Conservation (phyloP, 2,888 invertebrate genomes). For the Morinoia aosen region DNA sequence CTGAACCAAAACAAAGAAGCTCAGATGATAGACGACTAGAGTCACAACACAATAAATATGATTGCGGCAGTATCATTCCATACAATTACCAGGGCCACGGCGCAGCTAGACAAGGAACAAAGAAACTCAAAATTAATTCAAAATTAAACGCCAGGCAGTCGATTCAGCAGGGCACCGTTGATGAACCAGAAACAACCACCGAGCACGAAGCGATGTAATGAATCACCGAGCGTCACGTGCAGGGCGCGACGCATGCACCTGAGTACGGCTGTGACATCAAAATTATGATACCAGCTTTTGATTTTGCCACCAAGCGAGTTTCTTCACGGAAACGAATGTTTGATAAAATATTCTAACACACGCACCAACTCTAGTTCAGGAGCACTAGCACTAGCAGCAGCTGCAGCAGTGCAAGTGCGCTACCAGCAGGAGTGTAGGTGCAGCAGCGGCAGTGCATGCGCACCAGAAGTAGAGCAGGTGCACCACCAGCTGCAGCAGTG, state of each 20-base stretch:
- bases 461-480: background rate
- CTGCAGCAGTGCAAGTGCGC: background rate
- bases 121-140: background rate
- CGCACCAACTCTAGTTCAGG: too few species aligned
- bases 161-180: background rate
- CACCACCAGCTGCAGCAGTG: background rate
- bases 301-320: background rate
- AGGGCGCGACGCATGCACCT: background rate
- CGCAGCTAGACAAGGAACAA: background rate
- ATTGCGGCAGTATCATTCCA: background rate
- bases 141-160: background rate
- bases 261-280: background rate
- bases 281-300: background rate
- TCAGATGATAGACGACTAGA: background rate
- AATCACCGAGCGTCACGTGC: background rate
- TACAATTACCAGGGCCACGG: background rate
- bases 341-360: too few species aligned
- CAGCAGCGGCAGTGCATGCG: background rate
- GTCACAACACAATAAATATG: background rate
- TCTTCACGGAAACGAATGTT: background rate
- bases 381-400: too few species aligned
- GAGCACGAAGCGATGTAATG: background rate
- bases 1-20: background rate
- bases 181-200: background rate
- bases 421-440: background rate